A percentile compares a stretch with the other conserved stretches of the same genome.
Evolutionary conservation across 2,888 invertebrate genomes (phyloP).

Genomic region (Calliscelio sp.): DNA sequence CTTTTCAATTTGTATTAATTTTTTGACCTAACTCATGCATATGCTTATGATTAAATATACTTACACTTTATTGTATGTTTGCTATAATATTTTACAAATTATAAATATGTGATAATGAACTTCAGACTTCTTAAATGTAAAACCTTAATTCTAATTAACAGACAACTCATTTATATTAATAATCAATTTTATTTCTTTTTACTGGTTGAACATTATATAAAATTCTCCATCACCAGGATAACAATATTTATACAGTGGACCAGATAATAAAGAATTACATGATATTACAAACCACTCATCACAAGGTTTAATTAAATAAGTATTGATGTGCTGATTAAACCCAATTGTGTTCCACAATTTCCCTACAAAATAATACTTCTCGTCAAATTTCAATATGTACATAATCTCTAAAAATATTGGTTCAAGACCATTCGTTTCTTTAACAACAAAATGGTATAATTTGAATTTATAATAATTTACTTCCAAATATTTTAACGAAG

Average conservation of each 20-base stretch:
- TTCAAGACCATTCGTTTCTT: slow-evolving; percentile 10
- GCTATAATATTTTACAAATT: no score
- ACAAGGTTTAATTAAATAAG: not conserved
- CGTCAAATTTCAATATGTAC: not conserved
- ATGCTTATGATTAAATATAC: no score
- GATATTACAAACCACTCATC: not conserved
- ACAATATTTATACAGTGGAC: not conserved
- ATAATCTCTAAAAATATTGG: slow-evolving; percentile 10
- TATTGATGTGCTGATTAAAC: slow-evolving; percentile 30
- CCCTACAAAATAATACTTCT: slow-evolving; percentile 5
- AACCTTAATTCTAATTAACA: no score
- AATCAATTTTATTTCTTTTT: not conserved
- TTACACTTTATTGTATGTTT: no score
- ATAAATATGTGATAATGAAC: no score
- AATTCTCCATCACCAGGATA: not conserved
- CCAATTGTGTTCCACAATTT: slow-evolving; percentile 37
- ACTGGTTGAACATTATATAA: not conserved
- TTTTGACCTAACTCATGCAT: no score
- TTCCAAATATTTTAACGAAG: not conserved
- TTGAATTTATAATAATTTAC: not conserved
- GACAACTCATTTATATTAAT: no score
- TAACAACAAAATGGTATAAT: slow-evolving; percentile 1
- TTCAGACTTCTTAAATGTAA: no score
- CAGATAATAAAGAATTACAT: not conserved
- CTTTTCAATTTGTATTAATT: no score